Evolutionary conservation across 2,797 vertebrate species (phyloP).

Genomic region (Gila robusta): DNA sequence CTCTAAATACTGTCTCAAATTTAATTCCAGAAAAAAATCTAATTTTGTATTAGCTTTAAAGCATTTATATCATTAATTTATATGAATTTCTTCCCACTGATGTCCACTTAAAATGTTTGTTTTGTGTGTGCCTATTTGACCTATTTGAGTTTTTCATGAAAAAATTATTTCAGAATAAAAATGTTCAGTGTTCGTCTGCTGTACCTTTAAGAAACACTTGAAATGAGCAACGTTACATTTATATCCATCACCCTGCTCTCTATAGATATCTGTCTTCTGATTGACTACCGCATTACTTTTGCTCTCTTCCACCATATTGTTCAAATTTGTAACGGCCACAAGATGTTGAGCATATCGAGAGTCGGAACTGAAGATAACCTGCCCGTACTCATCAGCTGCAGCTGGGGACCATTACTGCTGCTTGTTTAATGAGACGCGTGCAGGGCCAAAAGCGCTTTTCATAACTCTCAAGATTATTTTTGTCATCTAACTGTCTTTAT

Average conservation of each 20-base stretch:
- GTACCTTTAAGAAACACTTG: not conserved
- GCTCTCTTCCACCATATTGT: slow-evolving; percentile 12
- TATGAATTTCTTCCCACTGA: not conserved
- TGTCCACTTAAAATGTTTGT: not conserved
- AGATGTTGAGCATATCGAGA: not conserved
- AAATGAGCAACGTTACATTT: not conserved
- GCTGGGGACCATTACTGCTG: slow-evolving; percentile 19
- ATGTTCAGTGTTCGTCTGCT: not conserved
- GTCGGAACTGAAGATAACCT: slow-evolving; percentile 1
- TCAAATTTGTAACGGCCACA: slow-evolving; percentile 19
- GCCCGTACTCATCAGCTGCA: slow-evolving; percentile 12
- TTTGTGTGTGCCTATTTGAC: no score
- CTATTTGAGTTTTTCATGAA: not conserved
- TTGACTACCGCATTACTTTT: not conserved
- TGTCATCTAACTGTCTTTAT: slow-evolving; percentile 5
- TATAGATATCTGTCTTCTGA: not conserved
- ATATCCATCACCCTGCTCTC: not conserved
- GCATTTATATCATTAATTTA: not conserved
- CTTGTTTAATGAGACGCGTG: slow-evolving; percentile 28
- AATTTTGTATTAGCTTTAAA: not conserved
- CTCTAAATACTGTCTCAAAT: not conserved
- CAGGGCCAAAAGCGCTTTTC: slow-evolving; percentile 13
- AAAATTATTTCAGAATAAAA: not conserved
- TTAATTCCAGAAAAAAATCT: not conserved
- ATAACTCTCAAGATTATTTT: slow-evolving; percentile 31